Base-by-base conservation (phyloP, 2,113 vertebrate genomes). In the Mirounga angustirostris region DNA sequence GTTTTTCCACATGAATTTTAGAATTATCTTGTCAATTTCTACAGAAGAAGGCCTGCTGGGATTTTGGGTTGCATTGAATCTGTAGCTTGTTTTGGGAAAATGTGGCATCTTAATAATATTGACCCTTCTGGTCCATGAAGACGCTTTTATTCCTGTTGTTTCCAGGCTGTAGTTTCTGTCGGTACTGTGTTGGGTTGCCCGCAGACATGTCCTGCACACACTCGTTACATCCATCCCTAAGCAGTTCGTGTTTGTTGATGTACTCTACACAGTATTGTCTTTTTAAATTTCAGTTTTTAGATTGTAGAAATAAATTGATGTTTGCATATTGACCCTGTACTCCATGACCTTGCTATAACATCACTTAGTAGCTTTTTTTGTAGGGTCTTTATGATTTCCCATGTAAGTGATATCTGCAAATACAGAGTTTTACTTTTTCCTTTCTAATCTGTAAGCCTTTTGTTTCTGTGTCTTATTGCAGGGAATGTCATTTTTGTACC, bases 21-120 rank as follows among this genome's bases (percentile, higher is more conserved):
- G n/a, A 95, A 76, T 43, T 54, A 43, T 33, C 85, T 82, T 88
- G 52, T 65, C 63, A 11, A 24, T 87, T 94, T 69, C 73, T 94
- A 46, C 40, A 9, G 3, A 36, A 87, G 22, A 40, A 18, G 24
- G 19, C 28, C 73, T 67, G 54, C 56, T 76, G 30, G n/a, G 69
- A 43, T 76, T 76, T 26, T n/a, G 3, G 10, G 58, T 59, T 33
- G 58, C 36, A 8, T 14, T 54, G 36, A 54, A 10, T 15, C 71
- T 90, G 1, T 79, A 43, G 71, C 15, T 40, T 30, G 19, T 58
- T 76, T 46, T 69, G 85, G 85, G 59, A 14, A 52, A 30, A 21
- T 43, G 18, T 83, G 33, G 30, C 33, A 4, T 83, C 59, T 54
- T 24, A 21, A 19, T n/a, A 10, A 2, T 19, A 50, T 10, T 36